Percentiles rank a stretch among this genome's conserved stretches.
phyloP scores from a whole-genome alignment of 2,797 vertebrate genomes.

The Cossypha polioptera region DNA sequence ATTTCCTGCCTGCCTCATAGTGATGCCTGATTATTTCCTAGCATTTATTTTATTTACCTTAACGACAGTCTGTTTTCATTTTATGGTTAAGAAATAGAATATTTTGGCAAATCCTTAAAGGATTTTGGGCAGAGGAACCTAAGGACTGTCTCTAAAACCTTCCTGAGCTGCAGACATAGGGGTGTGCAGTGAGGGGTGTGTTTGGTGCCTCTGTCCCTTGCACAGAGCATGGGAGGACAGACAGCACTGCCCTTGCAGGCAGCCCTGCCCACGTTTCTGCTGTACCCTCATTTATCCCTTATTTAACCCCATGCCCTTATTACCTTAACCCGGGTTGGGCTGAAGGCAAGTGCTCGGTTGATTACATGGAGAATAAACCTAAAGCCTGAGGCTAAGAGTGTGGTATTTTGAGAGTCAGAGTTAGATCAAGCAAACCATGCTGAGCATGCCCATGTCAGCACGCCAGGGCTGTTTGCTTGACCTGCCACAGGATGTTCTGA shows the following conservation, averaged over 20 bases:
- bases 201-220: background rate
- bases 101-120: background rate
- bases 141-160: background rate
- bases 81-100: background rate
- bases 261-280: accelerated
- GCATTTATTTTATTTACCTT: constrained; percentile 1
- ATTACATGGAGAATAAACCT: background rate
- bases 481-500: background rate
- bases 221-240: accelerated
- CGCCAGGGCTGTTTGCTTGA: background rate
- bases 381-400: background rate
- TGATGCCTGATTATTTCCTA: background rate
- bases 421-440: background rate
- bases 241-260: background rate
- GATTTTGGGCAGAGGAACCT: background rate
- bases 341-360: background rate
- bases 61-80: background rate
- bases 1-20: background rate
- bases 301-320: background rate
- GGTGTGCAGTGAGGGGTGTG: background rate
- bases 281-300: background rate
- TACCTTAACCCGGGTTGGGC: background rate
- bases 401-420: background rate
- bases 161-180: background rate
- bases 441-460: background rate